Percentiles rank a stretch among this genome's conserved stretches.
Evolutionary conservation across 1,140 invertebrate genomes (phyloP).

Genomic region (Dysdera silvatica): DNA sequence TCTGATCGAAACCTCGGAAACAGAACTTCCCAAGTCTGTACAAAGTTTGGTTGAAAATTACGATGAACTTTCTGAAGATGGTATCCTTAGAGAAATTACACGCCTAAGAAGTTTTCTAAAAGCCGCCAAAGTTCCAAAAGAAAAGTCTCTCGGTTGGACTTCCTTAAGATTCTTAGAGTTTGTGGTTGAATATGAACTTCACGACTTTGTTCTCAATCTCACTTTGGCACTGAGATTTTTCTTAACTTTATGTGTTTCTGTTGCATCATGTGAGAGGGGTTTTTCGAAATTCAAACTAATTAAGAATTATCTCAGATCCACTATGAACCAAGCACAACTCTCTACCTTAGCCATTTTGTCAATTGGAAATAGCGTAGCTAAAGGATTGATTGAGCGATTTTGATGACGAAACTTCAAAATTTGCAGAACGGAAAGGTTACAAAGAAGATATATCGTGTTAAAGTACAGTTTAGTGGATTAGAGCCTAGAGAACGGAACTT

Average conservation of each 20-base stretch:
- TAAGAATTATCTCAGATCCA: conserved; percentile 38
- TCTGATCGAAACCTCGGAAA: conserved; percentile 18
- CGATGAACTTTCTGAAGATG: conserved; percentile 2
- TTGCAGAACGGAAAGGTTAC: background rate
- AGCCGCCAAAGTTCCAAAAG: background rate
- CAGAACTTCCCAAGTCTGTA: conserved; percentile 1
- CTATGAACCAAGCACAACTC: conserved; percentile 30
- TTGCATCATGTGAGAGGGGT: conserved; percentile 36
- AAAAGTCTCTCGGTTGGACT: background rate
- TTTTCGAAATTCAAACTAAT: conserved; percentile 39
- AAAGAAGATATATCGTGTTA: background rate
- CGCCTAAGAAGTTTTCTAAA: background rate
- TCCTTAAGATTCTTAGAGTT: background rate
- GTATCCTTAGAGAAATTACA: background rate
- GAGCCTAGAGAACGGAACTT: no score
- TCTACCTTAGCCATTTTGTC: background rate
- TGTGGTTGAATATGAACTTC: background rate
- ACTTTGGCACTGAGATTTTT: background rate
- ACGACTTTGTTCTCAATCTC: background rate
- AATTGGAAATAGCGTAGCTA: background rate
- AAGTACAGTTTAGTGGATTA: no score
- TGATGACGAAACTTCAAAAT: background rate
- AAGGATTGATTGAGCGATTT: background rate
- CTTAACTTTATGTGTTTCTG: conserved; percentile 11
- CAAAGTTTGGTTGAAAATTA: conserved; percentile 4